These are phyloP conservation scores for Urocolius indicus DNA, from an alignment of 2,113 vertebrate species.

Conservation along the genomic window DNA sequence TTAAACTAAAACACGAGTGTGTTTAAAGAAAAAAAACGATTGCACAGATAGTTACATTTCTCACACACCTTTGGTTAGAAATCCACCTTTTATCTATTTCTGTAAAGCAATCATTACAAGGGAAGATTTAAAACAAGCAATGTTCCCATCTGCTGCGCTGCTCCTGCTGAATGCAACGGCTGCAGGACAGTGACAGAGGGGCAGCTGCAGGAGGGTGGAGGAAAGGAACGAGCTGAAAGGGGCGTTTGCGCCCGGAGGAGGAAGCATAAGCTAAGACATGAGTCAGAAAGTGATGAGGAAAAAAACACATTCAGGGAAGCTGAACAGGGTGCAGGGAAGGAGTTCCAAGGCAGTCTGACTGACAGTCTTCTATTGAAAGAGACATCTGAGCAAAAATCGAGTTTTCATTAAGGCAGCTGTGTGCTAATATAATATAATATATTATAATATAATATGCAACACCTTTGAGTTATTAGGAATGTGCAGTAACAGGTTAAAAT, in stretches of 20 bases:
- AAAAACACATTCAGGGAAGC: not conserved
- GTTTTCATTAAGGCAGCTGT: constrained; percentile 1
- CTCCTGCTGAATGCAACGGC: not conserved
- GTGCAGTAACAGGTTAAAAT: not conserved
- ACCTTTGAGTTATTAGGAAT: not conserved
- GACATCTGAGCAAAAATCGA: rapidly evolving
- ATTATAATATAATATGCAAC: not conserved
- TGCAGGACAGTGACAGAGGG: not conserved
- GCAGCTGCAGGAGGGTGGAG: not conserved
- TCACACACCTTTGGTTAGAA: not conserved
- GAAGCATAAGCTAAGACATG: not conserved
- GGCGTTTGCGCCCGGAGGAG: not conserved
- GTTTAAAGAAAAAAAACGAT: not conserved
- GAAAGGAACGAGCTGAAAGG: not conserved
- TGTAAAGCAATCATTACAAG: not conserved
- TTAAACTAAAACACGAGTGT: not conserved
- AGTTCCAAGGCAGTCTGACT: not conserved
- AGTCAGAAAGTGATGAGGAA: not conserved
- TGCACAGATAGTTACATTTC: rapidly evolving
- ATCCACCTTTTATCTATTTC: not conserved
- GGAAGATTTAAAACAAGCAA: not conserved
- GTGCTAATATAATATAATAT: not conserved
- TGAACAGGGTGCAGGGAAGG: not conserved
- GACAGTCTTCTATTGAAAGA: not conserved
- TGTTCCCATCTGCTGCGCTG: too few relatives aligned